These are phyloP conservation scores for Takifugu ocellatus DNA, from an alignment of 2,797 vertebrate species.

Conservation along the genomic window DNA sequence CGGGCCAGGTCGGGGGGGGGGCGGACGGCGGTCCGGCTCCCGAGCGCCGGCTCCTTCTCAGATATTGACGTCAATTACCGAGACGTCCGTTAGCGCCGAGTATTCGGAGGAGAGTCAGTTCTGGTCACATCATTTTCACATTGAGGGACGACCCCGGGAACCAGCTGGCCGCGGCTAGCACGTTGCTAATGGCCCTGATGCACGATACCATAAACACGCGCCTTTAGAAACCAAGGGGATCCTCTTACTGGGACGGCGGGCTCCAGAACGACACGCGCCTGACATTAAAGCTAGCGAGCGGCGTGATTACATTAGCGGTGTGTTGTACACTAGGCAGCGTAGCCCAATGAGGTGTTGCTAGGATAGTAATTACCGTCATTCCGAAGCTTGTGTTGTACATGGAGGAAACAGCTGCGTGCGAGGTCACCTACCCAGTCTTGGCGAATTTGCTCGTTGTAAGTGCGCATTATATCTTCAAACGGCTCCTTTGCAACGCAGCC, in stretches of 20 bases:
- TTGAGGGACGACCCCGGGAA: constrained; percentile 64
- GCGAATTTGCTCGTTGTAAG: constrained; percentile 29
- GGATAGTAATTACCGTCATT: constrained; percentile 57
- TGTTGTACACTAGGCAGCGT: constrained; percentile 57
- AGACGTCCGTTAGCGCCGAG: constrained; percentile 63
- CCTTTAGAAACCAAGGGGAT: constrained; percentile 67
- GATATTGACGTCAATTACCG: too few relatives aligned
- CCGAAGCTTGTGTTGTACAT: constrained; percentile 47
- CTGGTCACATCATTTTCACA: constrained; percentile 65
- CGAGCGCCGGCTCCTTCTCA: too few relatives aligned
- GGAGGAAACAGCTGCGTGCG: constrained; percentile 56
- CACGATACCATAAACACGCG: constrained; percentile 69
- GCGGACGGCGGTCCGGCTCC: too few relatives aligned
- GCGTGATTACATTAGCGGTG: constrained; percentile 71
- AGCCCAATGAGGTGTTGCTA: constrained; percentile 63
- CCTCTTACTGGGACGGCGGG: constrained; percentile 57
- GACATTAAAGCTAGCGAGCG: constrained; percentile 57
- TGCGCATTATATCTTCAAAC: constrained; percentile 35
- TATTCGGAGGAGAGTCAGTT: constrained; percentile 63
- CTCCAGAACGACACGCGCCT: constrained; percentile 70
- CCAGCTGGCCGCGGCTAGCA: constrained; percentile 54
- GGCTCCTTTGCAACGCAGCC: constrained; percentile 18
- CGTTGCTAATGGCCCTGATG: constrained; percentile 65
- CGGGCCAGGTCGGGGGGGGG: too few relatives aligned
- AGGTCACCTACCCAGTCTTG: constrained; percentile 59